A percentile compares a stretch with the other conserved stretches of the same genome.
These are phyloP conservation scores for Aspidoscelis tigris DNA, from an alignment of 2,113 vertebrate species.

Conservation along the genomic window DNA sequence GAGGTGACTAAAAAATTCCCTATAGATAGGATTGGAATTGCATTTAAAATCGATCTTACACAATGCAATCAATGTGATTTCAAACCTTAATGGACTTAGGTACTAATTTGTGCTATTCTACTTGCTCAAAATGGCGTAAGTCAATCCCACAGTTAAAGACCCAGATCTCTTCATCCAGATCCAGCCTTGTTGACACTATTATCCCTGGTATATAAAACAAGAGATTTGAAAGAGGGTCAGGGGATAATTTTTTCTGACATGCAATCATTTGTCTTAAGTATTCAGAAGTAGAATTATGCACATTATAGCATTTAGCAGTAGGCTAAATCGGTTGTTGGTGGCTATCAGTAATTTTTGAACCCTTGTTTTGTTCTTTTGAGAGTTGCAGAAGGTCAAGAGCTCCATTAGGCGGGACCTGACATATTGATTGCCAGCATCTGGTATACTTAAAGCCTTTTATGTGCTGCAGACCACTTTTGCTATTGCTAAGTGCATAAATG, in stretches of 20 bases:
- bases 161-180: not conserved
- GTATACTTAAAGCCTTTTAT: slow-evolving; percentile 39
- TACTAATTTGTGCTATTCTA: no score
- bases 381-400: slow-evolving; percentile 45
- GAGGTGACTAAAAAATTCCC: no score
- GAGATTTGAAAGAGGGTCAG: not conserved
- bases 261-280: not conserved
- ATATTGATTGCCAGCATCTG: slow-evolving; percentile 55
- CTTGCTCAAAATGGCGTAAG: not conserved
- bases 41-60: no score
- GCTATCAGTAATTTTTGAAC: slow-evolving; percentile 44
- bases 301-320: slow-evolving; percentile 14
- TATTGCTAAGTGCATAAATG: slow-evolving; percentile 19
- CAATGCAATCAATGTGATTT: no score
- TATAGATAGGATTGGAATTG: no score
- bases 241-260: not conserved
- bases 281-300: not conserved
- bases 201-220: not conserved
- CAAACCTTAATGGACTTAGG: no score
- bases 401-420: slow-evolving; percentile 43
- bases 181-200: not conserved
- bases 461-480: slow-evolving; percentile 22
- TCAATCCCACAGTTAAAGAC: not conserved
- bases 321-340: slow-evolving; percentile 7
- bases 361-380: slow-evolving; percentile 32